Percentiles rank a stretch among this genome's conserved stretches.
Evolutionary conservation across 2,888 invertebrate genomes (phyloP).

Genomic region (Helicoverpa assulta): DNA sequence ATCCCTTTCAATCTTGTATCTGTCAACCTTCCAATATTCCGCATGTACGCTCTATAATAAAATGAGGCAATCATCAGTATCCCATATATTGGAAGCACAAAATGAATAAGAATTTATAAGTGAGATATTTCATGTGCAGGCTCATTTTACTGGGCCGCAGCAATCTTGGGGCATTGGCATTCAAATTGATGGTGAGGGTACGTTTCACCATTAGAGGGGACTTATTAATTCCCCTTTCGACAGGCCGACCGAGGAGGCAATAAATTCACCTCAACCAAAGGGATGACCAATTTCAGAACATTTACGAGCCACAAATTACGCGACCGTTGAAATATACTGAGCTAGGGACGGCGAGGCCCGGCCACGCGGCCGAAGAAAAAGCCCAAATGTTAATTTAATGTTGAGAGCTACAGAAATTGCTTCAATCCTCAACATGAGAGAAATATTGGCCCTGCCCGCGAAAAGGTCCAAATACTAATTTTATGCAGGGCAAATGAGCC

Average conservation of each 20-base stretch:
- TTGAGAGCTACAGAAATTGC: slow-evolving; percentile 87
- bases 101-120: slow-evolving; percentile 84
- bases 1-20: slow-evolving; percentile 47
- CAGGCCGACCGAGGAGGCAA: slow-evolving; percentile 89
- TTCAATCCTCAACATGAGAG: slow-evolving; percentile 83
- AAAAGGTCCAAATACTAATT: slow-evolving; percentile 86
- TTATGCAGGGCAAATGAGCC: slow-evolving; percentile 87
- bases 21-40: slow-evolving; percentile 55
- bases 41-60: slow-evolving; percentile 71
- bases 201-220: slow-evolving; percentile 90
- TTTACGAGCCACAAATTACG: slow-evolving; percentile 91
- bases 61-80: slow-evolving; percentile 76
- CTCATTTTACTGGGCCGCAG: slow-evolving; percentile 82
- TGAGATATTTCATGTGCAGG: slow-evolving; percentile 85
- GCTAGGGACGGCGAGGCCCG: slow-evolving; percentile 80
- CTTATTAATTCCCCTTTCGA: slow-evolving; percentile 91
- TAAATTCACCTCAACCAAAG: slow-evolving; percentile 90
- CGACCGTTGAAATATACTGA: slow-evolving; percentile 90
- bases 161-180: slow-evolving; percentile 89
- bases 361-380: slow-evolving; percentile 84
- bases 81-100: slow-evolving; percentile 81
- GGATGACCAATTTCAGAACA: slow-evolving; percentile 91
- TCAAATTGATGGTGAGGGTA: slow-evolving; percentile 90
- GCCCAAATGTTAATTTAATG: slow-evolving; percentile 90
- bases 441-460: slow-evolving; percentile 83